Evolutionary conservation across 1,140 invertebrate species (phyloP).

Genomic region (Propsilocerus akamusi): DNA sequence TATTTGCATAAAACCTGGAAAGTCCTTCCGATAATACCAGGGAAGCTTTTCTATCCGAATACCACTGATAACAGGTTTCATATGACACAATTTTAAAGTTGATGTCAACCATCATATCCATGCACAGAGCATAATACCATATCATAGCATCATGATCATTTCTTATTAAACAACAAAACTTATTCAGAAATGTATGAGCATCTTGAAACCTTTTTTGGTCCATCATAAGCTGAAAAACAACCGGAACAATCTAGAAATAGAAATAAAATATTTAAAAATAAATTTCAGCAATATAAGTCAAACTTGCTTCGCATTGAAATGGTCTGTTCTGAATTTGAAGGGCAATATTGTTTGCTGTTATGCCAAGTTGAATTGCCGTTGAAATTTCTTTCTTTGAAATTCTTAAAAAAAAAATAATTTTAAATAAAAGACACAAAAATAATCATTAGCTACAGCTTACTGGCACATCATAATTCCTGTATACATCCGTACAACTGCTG

Average conservation of each 20-base stretch:
- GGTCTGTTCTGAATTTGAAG: too few species aligned
- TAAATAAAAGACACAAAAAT: too few species aligned
- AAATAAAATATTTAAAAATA: background rate
- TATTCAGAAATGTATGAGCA: background rate
- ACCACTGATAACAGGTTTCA: background rate
- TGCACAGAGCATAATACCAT: background rate
- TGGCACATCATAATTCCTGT: too few species aligned
- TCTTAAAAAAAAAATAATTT: too few species aligned
- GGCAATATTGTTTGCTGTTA: too few species aligned
- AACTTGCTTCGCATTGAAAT: background rate
- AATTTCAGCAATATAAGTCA: background rate
- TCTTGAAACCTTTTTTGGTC: background rate
- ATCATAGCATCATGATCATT: background rate
- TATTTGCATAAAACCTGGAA: background rate
- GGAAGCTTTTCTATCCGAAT: too few species aligned
- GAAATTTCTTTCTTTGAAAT: too few species aligned
- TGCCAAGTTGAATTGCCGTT: too few species aligned
- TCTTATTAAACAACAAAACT: background rate
- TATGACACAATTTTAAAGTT: background rate
- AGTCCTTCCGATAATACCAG: background rate
- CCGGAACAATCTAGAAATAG: background rate
- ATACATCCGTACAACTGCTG: too few species aligned
- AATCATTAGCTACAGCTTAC: too few species aligned
- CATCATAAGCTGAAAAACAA: background rate
- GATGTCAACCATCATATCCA: background rate